A percentile compares a stretch with the other conserved stretches of the same genome.
Conservation (phyloP, 2,113 vertebrate genomes). For the Alouatta palliata region DNA sequence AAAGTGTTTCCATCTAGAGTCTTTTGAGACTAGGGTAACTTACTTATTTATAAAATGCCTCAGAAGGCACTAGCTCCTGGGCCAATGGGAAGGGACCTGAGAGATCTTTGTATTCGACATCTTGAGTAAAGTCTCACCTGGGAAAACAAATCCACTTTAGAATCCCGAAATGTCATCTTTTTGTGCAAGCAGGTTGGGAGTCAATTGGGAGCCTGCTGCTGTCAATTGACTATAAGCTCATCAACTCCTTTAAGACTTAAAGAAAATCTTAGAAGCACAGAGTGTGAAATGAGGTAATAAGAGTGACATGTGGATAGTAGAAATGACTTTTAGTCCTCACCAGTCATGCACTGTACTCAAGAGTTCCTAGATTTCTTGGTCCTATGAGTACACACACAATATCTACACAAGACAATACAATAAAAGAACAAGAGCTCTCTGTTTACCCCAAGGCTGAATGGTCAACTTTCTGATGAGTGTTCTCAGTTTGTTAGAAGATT, state of each 20-base stretch:
- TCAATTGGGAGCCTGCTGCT: neutral
- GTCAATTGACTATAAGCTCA: neutral
- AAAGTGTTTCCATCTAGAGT: constrained; percentile 50
- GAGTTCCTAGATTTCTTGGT: neutral
- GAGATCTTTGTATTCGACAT: neutral
- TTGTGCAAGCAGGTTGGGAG: neutral
- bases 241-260: neutral
- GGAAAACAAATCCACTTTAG: neutral
- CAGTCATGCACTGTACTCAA: neutral
- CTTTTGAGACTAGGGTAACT: constrained; percentile 46
- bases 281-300: neutral
- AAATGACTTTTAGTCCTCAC: neutral
- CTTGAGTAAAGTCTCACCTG: neutral
- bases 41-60: constrained; percentile 64
- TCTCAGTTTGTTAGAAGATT: neutral
- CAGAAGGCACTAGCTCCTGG: neutral
- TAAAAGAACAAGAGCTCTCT: neutral
- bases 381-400: too few relatives aligned
- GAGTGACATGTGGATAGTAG: neutral
- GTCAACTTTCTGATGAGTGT: neutral
- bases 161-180: neutral
- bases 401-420: neutral
- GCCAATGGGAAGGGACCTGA: neutral
- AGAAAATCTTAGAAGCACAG: neutral
- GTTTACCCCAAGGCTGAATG: neutral